A percentile compares a stretch with the other conserved stretches of the same genome.
These are phyloP conservation scores for Nebria brevicollis DNA, from an alignment of 2,888 invertebrate genomes.

Conservation along the genomic window DNA sequence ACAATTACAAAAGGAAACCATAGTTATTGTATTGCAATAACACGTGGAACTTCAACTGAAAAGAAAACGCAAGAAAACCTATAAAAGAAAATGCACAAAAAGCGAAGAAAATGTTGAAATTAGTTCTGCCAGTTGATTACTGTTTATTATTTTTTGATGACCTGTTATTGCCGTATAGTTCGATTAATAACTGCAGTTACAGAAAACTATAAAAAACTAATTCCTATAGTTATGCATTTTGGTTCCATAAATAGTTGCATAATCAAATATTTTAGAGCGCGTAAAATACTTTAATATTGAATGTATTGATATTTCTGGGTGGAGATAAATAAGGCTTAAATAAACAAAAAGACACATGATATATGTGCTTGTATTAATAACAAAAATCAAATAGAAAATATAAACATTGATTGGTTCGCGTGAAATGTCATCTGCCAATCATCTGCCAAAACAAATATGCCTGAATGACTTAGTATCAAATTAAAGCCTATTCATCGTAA, in stretches of 20 bases:
- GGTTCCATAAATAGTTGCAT: too few relatives aligned
- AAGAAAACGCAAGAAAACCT: not conserved
- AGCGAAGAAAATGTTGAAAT: not conserved
- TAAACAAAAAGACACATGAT: too few relatives aligned
- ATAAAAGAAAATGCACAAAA: not conserved
- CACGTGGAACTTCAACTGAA: not conserved
- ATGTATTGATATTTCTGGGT: too few relatives aligned
- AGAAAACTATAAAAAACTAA: not conserved
- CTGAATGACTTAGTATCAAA: not conserved
- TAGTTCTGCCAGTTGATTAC: not conserved
- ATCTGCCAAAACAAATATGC: constrained; percentile 23
- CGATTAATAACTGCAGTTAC: not conserved
- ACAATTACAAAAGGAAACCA: not conserved
- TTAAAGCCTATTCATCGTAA: not conserved
- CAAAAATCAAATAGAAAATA: not conserved
- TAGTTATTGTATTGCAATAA: not conserved
- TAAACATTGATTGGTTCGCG: constrained; percentile 22
- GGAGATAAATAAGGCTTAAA: too few relatives aligned
- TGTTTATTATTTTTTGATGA: not conserved
- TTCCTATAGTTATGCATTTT: too few relatives aligned
- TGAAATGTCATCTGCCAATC: constrained; percentile 39
- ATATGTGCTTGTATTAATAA: not conserved
- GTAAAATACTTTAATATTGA: too few relatives aligned
- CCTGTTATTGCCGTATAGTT: not conserved
- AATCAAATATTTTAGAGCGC: too few relatives aligned